These are phyloP conservation scores for Pseudorhiza aurosa DNA, from an alignment of 30 jellyfish, hydroid and myxozoan species.

Conservation along the genomic window DNA sequence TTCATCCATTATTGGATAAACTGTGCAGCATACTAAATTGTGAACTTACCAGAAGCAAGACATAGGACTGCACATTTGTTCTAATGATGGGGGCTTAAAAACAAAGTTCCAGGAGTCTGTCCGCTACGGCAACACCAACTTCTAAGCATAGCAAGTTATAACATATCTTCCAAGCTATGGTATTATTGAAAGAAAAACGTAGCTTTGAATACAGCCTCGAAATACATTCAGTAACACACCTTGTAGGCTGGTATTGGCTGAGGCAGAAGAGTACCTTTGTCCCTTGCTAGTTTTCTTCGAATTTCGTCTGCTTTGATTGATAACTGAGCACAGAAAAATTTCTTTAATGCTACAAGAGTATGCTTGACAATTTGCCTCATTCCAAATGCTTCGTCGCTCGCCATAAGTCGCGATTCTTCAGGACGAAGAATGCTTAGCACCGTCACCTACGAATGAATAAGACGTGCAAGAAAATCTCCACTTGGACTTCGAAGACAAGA, in stretches of 20 bases:
- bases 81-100: too few relatives aligned
- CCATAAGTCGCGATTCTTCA: conserved; percentile 78
- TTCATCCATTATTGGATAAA: too few relatives aligned
- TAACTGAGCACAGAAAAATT: conserved; percentile 74
- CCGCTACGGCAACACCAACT: too few relatives aligned
- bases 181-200: too few relatives aligned
- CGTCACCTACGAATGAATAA: conserved; percentile 63
- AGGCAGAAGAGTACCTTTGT: conserved; percentile 61
- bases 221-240: too few relatives aligned
- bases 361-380: conserved; percentile 81
- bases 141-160: too few relatives aligned
- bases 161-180: too few relatives aligned
- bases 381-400: conserved; percentile 84
- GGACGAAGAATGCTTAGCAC: conserved; percentile 73
- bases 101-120: too few relatives aligned
- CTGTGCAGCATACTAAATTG: too few relatives aligned
- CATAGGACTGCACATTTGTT: too few relatives aligned
- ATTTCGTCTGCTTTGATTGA: conserved; percentile 76
- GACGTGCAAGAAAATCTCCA: not conserved
- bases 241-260: conserved; percentile 82
- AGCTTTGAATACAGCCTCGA: too few relatives aligned
- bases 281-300: conserved; percentile 60
- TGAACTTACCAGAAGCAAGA: too few relatives aligned
- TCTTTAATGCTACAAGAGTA: conserved; percentile 68
- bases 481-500: not conserved